Percentiles rank a stretch among this genome's conserved stretches.
Evolutionary conservation across 2,113 vertebrate genomes (phyloP).

Genomic region (Ciconia boyciana): DNA sequence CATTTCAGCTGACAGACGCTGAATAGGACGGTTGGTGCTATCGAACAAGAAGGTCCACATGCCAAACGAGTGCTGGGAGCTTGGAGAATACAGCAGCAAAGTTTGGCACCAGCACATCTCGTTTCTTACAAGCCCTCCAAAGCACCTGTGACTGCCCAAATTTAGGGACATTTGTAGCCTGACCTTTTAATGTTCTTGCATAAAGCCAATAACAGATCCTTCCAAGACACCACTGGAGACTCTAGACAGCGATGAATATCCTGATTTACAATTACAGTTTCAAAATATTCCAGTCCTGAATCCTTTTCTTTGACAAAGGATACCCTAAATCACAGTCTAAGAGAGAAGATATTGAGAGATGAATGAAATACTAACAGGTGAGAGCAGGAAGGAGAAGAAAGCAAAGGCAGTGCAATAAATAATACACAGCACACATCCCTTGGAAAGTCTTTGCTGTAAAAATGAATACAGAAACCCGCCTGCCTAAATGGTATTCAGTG

Average conservation of each 20-base stretch:
- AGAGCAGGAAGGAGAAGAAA: neutral
- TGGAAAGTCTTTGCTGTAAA: neutral
- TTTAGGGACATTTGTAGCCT: neutral
- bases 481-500: neutral
- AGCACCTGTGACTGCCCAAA: neutral
- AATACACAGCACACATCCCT: neutral
- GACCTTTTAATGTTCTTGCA: neutral
- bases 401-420: neutral
- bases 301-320: neutral
- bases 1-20: neutral
- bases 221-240: neutral
- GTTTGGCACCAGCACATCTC: neutral
- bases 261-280: neutral
- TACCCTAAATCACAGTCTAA: neutral
- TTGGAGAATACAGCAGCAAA: neutral
- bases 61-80: neutral
- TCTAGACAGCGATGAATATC: accelerated
- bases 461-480: neutral
- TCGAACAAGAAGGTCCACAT: accelerated
- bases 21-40: neutral
- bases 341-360: neutral
- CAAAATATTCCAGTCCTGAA: neutral
- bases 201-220: neutral
- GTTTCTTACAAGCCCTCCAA: neutral
- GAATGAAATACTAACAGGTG: neutral